A percentile compares a stretch with the other conserved stretches of the same genome.
Evolutionary conservation across 2,797 vertebrate genomes (phyloP).

Genomic region (Gastrophryne carolinensis): DNA sequence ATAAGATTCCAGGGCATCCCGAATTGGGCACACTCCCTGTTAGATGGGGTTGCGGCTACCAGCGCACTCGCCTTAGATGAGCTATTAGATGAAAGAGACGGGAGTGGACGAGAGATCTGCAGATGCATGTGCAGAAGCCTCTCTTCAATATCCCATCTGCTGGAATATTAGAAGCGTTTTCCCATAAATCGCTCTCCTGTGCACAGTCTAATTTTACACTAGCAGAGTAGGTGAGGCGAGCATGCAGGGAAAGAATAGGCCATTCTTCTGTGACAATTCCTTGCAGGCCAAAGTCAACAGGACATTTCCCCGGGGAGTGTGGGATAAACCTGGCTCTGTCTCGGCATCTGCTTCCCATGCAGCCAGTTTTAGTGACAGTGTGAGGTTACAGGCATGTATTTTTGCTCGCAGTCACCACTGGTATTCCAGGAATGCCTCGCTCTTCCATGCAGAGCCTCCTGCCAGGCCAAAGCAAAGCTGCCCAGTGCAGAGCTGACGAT

Average conservation of each 20-base stretch:
- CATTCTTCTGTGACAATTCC: slow-evolving; percentile 6
- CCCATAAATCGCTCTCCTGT: too few species aligned
- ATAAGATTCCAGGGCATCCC: too few species aligned
- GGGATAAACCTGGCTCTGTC: slow-evolving; percentile 8
- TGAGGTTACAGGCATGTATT: background rate
- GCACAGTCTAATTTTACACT: too few species aligned
- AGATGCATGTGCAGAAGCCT: too few species aligned
- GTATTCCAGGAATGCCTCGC: slow-evolving; percentile 33
- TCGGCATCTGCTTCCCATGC: background rate
- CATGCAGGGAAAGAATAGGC: slow-evolving; percentile 1
- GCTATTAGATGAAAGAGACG: too few species aligned
- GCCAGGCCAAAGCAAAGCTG: slow-evolving; percentile 27
- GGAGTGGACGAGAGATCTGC: too few species aligned
- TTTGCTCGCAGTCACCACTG: background rate
- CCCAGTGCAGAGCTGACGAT: background rate
- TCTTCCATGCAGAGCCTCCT: background rate
- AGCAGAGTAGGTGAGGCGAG: background rate
- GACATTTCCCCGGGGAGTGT: slow-evolving; percentile 9
- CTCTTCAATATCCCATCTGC: too few species aligned
- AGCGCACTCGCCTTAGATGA: too few species aligned
- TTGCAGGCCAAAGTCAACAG: slow-evolving; percentile 4
- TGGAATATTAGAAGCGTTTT: too few species aligned
- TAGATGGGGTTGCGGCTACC: too few species aligned
- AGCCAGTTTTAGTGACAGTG: background rate
- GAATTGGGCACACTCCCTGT: too few species aligned